Conservation (phyloP, 2,888 invertebrate species). For the Lissocephala sabroskyi region DNA sequence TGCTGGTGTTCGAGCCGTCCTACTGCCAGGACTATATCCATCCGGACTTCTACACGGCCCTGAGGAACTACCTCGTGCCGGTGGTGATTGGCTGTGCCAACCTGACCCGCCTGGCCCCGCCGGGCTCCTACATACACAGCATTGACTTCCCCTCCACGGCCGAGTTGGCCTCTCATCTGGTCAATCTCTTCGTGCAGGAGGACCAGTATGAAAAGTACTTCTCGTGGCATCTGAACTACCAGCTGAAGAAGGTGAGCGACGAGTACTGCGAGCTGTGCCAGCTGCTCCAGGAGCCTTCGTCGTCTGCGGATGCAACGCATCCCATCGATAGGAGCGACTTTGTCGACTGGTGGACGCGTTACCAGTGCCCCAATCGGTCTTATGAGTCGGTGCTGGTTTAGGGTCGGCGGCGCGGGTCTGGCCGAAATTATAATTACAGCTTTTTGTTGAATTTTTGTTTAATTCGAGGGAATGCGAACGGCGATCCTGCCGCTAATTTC, state of each 20-base stretch:
- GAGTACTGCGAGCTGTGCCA: slow-evolving; percentile 45
- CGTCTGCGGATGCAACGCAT: neutral
- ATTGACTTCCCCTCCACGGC: slow-evolving; percentile 75
- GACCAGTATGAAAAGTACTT: slow-evolving; percentile 77
- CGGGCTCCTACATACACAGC: slow-evolving; percentile 77
- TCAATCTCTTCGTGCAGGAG: slow-evolving; percentile 64
- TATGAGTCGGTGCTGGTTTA: neutral
- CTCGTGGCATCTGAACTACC: slow-evolving; percentile 72
- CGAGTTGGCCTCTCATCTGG: slow-evolving; percentile 75
- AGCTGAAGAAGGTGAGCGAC: slow-evolving; percentile 11
- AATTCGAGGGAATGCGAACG: slow-evolving; percentile 51
- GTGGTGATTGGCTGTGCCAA: slow-evolving; percentile 78
- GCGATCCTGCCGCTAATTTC: slow-evolving; percentile 29
- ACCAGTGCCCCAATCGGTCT: slow-evolving; percentile 28
- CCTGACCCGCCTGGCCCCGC: slow-evolving; percentile 75
- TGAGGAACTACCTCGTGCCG: slow-evolving; percentile 73
- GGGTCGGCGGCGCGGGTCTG: too few relatives aligned
- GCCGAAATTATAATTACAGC: too few relatives aligned
- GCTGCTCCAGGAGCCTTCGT: slow-evolving; percentile 14
- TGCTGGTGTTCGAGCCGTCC: slow-evolving; percentile 78
- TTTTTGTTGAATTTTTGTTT: slow-evolving; percentile 18
- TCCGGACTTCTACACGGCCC: slow-evolving; percentile 72
- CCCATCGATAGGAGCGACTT: slow-evolving; percentile 15
- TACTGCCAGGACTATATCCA: slow-evolving; percentile 79
- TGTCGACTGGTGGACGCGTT: slow-evolving; percentile 34